A percentile compares a stretch with the other conserved stretches of the same genome.
Conservation (phyloP, 2,113 vertebrate species). For the Rousettus leschenaultii region DNA sequence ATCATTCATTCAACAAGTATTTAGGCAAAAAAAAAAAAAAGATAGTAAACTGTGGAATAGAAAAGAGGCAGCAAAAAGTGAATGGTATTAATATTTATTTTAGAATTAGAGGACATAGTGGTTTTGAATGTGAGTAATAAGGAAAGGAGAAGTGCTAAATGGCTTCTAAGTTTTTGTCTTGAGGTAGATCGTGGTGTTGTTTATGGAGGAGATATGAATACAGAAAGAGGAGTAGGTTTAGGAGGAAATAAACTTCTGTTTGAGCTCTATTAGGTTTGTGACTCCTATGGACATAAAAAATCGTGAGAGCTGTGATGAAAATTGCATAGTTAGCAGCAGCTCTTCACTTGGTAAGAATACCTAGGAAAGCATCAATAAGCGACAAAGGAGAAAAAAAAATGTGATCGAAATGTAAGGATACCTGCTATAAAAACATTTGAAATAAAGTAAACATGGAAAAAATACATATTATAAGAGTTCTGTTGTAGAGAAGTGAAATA, state of each 20-base stretch:
- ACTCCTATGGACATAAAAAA: neutral
- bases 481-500: neutral
- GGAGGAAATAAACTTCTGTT: neutral
- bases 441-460: neutral
- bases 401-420: neutral
- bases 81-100: neutral
- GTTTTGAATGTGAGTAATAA: neutral
- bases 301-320: neutral
- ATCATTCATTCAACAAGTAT: neutral
- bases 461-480: too few species aligned
- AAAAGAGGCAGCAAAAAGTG: neutral
- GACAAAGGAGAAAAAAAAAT: neutral
- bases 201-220: neutral
- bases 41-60: neutral
- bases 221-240: neutral
- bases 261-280: neutral
- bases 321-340: neutral
- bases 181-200: neutral
- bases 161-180: neutral
- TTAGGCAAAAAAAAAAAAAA: neutral
- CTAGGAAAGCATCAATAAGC: neutral
- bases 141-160: neutral
- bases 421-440: neutral
- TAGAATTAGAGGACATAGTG: neutral
- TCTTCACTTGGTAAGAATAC: neutral